Conservation (phyloP, 1,140 invertebrate genomes). For the Papilio polyxenes region DNA sequence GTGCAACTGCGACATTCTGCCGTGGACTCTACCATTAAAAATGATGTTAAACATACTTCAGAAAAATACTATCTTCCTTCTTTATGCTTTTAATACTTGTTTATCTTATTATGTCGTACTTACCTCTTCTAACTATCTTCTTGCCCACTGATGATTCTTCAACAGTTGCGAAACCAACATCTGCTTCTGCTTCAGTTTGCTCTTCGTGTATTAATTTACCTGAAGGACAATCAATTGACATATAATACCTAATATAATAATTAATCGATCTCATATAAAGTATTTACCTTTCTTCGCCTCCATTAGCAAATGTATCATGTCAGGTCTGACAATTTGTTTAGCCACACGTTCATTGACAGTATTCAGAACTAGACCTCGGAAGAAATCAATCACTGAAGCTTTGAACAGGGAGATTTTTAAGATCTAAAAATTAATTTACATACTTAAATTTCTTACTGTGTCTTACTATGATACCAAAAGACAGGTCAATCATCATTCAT, state of each 20-base stretch:
- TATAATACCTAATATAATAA: neutral
- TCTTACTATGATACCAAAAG: too few species aligned
- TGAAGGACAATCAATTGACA: conserved; percentile 30
- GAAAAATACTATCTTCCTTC: too few species aligned
- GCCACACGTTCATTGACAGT: conserved; percentile 80
- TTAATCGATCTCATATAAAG: neutral
- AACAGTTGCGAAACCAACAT: conserved; percentile 71
- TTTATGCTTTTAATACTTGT: too few species aligned
- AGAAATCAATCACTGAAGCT: conserved; percentile 75
- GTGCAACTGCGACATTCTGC: too few species aligned
- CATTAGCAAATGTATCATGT: conserved; percentile 80
- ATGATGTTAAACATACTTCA: too few species aligned
- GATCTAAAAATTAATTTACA: conserved; percentile 44
- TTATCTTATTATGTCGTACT: neutral
- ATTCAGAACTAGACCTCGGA: conserved; percentile 77
- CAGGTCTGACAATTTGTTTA: conserved; percentile 68
- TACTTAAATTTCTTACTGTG: neutral
- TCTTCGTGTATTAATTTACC: conserved; percentile 52
- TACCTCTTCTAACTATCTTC: conserved; percentile 56
- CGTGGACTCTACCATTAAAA: too few species aligned
- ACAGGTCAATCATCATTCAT: too few species aligned
- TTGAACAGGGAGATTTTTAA: conserved; percentile 68
- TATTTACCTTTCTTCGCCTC: conserved; percentile 68
- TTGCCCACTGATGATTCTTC: conserved; percentile 68
- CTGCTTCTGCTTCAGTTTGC: conserved; percentile 52